These are phyloP conservation scores for Engraulis encrasicolus DNA, from an alignment of 2,113 vertebrate genomes.

Conservation along the genomic window DNA sequence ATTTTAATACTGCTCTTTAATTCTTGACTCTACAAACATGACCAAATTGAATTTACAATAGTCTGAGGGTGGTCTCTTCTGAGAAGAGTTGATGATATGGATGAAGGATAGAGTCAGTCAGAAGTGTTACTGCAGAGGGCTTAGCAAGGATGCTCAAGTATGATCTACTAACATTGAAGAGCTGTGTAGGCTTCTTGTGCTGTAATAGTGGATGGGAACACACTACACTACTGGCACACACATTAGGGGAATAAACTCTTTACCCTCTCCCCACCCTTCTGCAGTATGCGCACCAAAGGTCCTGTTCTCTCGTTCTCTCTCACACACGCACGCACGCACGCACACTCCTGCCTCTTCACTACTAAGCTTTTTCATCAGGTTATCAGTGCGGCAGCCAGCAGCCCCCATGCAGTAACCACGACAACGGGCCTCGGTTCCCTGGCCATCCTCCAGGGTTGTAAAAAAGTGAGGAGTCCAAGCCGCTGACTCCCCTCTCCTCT, in stretches of 20 bases:
- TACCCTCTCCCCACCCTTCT: not conserved
- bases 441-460: conserved; percentile 63
- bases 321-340: not conserved
- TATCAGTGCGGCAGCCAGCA: conserved; percentile 54
- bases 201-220: not conserved
- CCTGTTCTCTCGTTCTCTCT: not conserved
- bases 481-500: conserved; percentile 40
- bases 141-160: not conserved
- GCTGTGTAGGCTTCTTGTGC: not conserved
- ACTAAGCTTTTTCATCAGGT: conserved; percentile 59
- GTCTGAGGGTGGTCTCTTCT: not conserved
- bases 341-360: conserved; percentile 47
- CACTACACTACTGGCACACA: not conserved
- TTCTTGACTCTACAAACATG: conserved; percentile 27
- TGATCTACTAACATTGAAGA: conserved; percentile 34
- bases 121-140: not conserved
- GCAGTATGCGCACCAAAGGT: not conserved
- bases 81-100: not conserved
- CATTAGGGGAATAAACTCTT: not conserved
- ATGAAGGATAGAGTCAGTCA: not conserved
- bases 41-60: not conserved
- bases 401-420: conserved; percentile 41
- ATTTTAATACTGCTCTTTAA: conserved; percentile 41
- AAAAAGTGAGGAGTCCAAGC: conserved; percentile 58
- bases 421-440: conserved; percentile 55